Conservation (phyloP, 2,113 vertebrate species). For the Sapajus apella region DNA sequence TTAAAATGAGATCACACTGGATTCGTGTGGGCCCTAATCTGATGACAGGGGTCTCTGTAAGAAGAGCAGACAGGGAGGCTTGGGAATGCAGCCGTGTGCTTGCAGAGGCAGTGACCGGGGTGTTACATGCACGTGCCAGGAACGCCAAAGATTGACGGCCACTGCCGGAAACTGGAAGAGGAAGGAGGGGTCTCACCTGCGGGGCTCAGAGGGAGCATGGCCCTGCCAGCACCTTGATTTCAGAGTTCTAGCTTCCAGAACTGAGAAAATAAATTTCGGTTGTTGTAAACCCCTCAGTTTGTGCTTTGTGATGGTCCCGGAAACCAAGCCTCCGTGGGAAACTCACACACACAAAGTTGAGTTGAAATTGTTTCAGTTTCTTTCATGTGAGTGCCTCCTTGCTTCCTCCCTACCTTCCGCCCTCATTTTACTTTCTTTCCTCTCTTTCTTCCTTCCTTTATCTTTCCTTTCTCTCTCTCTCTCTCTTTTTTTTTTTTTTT, state of each 20-base stretch:
- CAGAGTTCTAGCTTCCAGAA: not conserved
- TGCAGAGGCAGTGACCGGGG: not conserved
- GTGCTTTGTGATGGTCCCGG: not conserved
- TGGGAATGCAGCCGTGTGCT: not conserved
- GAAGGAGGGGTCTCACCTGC: not conserved
- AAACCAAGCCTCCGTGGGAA: not conserved
- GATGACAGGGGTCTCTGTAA: not conserved
- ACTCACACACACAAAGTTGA: not conserved
- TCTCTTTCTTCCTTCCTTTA: too few species aligned
- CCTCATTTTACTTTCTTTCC: too few species aligned
- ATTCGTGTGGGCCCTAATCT: not conserved
- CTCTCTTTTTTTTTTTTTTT: not conserved
- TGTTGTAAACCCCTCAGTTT: not conserved
- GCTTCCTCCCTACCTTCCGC: too few species aligned
- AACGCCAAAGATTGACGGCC: not conserved
- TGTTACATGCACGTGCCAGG: not conserved
- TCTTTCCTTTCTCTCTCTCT: too few species aligned
- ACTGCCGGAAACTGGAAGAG: not conserved
- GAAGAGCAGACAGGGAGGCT: not conserved
- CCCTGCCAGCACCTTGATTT: not conserved
- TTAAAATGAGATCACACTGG: not conserved
- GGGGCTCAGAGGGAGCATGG: not conserved
- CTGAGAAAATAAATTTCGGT: not conserved
- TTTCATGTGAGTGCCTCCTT: not conserved
- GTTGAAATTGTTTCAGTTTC: not conserved